phyloP scores from a whole-genome alignment of 2,113 vertebrate genomes.

The Gopherus flavomarginatus region DNA sequence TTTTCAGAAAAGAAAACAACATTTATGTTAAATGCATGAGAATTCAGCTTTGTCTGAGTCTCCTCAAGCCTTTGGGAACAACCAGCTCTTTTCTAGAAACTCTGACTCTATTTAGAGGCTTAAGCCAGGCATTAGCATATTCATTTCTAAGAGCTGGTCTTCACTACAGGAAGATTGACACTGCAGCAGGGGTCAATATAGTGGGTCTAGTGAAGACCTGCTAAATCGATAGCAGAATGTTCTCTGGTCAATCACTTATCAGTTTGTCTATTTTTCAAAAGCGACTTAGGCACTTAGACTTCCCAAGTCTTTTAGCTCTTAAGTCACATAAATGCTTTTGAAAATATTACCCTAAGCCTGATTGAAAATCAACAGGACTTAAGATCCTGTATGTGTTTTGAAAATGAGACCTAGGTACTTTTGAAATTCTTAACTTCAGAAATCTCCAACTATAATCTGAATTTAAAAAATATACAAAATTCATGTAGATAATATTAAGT shows the following conservation, averaged over 20 bases:
- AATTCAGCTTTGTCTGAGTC: not conserved
- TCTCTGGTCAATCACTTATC: too few relatives aligned
- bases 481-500: not conserved
- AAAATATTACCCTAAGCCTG: too few relatives aligned
- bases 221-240: too few relatives aligned
- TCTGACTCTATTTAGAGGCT: not conserved
- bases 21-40: not conserved
- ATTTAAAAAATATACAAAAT: not conserved
- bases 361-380: not conserved
- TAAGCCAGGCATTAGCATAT: not conserved
- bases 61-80: not conserved
- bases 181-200: too few relatives aligned
- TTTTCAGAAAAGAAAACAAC: not conserved
- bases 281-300: too few relatives aligned
- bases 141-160: not conserved
- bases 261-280: too few relatives aligned
- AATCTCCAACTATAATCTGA: not conserved
- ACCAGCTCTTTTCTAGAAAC: fast-evolving
- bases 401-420: not conserved
- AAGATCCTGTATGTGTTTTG: not conserved
- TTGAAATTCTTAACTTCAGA: not conserved
- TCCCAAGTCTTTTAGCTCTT: too few relatives aligned
- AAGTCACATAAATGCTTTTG: too few relatives aligned
- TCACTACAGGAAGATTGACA: too few relatives aligned
- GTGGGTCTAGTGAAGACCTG: too few relatives aligned